phyloP scores from a whole-genome alignment of 2,797 vertebrate genomes.

The Sciurus vulgaris region DNA sequence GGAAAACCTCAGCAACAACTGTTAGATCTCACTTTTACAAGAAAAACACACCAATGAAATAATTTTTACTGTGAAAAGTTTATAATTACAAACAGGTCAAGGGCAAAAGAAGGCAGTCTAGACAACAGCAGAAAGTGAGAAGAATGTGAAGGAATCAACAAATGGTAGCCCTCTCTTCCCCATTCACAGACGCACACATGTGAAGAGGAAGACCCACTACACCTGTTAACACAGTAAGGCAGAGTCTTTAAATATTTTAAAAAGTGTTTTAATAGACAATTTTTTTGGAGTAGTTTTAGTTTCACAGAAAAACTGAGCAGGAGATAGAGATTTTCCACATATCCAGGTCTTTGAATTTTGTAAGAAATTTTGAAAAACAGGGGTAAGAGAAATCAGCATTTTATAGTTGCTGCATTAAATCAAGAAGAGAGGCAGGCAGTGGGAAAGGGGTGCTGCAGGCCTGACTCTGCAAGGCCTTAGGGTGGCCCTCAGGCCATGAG shows the following conservation, averaged over 20 bases:
- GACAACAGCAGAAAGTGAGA: neutral
- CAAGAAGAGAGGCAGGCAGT: neutral
- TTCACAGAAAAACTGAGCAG: neutral
- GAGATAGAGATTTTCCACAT: neutral
- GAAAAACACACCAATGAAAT: neutral
- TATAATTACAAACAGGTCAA: neutral
- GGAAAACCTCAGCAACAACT: neutral
- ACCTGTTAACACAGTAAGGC: conserved; percentile 59
- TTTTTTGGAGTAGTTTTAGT: neutral
- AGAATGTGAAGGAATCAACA: neutral
- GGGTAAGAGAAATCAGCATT: conserved; percentile 49
- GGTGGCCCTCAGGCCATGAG: neutral
- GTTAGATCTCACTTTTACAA: neutral
- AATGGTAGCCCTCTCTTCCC: neutral
- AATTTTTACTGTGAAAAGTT: neutral
- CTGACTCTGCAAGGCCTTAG: neutral
- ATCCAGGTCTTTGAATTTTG: neutral
- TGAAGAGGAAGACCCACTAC: conserved; percentile 54
- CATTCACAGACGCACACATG: rapidly evolving
- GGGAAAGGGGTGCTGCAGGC: neutral
- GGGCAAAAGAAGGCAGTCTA: rapidly evolving
- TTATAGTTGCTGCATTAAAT: neutral
- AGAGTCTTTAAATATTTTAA: conserved; percentile 17
- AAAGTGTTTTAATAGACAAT: neutral
- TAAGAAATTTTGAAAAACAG: neutral